Percentiles rank a stretch among this genome's conserved stretches.
These are phyloP conservation scores for Brevimyrus niger DNA, from an alignment of 2,113 vertebrate species.

Conservation along the genomic window DNA sequence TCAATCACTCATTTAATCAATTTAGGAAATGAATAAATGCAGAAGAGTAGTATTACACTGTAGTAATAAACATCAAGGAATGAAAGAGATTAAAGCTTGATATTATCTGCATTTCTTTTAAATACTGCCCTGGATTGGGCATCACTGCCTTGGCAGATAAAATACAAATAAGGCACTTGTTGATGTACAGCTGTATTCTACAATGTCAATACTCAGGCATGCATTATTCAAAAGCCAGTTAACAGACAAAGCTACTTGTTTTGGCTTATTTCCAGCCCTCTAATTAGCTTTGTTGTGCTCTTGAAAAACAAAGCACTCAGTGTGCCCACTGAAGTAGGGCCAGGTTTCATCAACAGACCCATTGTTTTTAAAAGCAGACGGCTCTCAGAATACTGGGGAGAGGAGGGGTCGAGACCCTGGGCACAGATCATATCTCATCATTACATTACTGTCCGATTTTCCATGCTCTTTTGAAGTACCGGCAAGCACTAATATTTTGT, in stretches of 20 bases:
- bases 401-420: conserved; percentile 33
- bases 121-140: background rate
- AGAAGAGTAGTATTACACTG: background rate
- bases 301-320: conserved; percentile 59
- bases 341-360: conserved; percentile 44
- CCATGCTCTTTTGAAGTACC: conserved; percentile 27
- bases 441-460: conserved; percentile 2
- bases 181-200: conserved; percentile 36
- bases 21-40: background rate
- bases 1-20: background rate
- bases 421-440: conserved; percentile 47
- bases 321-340: conserved; percentile 45
- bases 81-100: background rate
- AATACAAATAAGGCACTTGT: conserved; percentile 45
- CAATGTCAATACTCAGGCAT: conserved; percentile 52
- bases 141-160: conserved; percentile 5
- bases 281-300: conserved; percentile 64
- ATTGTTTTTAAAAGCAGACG: conserved; percentile 40
- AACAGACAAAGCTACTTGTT: conserved; percentile 55
- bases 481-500: conserved; percentile 38
- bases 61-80: background rate
- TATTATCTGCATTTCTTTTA: background rate
- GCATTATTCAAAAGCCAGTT: conserved; percentile 57
- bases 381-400: conserved; percentile 29
- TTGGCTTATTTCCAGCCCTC: conserved; percentile 60